Conservation (phyloP, 1,140 invertebrate species). For the Listronotus oregonensis region DNA sequence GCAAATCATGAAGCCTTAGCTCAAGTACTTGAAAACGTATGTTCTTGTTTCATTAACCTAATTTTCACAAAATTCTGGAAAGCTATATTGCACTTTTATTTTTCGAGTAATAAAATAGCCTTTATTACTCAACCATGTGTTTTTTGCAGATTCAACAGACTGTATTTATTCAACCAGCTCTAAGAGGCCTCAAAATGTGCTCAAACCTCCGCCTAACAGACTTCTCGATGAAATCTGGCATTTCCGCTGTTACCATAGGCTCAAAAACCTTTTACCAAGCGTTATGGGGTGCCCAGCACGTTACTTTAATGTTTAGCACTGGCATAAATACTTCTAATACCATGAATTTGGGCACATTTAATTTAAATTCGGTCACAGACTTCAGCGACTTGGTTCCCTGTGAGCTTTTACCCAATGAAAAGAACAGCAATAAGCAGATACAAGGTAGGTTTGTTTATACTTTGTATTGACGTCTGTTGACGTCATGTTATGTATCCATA, state of each 20-base stretch:
- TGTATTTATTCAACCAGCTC: slow-evolving; percentile 64
- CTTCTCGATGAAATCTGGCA: slow-evolving; percentile 65
- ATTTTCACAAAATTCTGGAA: too few species aligned
- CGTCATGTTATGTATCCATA: too few species aligned
- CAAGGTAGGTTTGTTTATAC: slow-evolving; percentile 62
- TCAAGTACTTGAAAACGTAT: slow-evolving; percentile 81
- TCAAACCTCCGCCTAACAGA: slow-evolving; percentile 72
- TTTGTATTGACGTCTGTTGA: too few species aligned
- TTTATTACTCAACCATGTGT: too few species aligned
- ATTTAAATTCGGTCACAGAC: slow-evolving; percentile 73
- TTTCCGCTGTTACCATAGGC: slow-evolving; percentile 65
- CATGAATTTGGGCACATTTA: slow-evolving; percentile 62
- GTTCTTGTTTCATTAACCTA: too few species aligned
- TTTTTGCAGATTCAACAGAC: slow-evolving; percentile 69
- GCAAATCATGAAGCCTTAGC: slow-evolving; percentile 86
- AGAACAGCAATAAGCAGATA: slow-evolving; percentile 59
- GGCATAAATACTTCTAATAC: slow-evolving; percentile 54
- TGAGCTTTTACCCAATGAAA: slow-evolving; percentile 59
- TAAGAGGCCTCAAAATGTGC: slow-evolving; percentile 72
- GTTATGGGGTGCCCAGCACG: slow-evolving; percentile 69
- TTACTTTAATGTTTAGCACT: slow-evolving; percentile 72
- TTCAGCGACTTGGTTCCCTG: slow-evolving; percentile 76
- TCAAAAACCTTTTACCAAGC: slow-evolving; percentile 74
- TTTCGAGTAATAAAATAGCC: too few species aligned
- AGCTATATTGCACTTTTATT: too few species aligned